Conservation (phyloP, 2,113 vertebrate genomes). For the Patagioenas fasciata region DNA sequence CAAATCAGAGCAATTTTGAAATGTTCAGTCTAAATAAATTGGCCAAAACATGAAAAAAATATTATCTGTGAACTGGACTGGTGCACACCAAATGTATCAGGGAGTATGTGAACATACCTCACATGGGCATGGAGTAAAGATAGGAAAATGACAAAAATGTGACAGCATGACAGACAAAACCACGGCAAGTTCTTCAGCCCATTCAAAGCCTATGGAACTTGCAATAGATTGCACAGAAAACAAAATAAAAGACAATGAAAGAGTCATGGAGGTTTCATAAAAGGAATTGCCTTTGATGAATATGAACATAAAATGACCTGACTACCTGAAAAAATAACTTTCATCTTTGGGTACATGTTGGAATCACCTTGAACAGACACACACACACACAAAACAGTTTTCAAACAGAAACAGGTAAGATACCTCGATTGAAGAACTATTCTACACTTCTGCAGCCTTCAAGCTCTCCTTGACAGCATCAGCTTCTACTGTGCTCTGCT, state of each 20-base stretch:
- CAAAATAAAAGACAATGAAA: neutral
- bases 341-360: neutral
- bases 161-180: neutral
- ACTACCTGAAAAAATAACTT: neutral
- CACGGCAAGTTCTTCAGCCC: neutral
- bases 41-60: neutral
- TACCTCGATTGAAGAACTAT: neutral
- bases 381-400: neutral
- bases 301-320: neutral
- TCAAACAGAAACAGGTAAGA: neutral
- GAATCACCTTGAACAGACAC: neutral
- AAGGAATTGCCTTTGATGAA: neutral
- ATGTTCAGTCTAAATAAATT: neutral
- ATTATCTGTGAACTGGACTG: neutral
- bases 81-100: neutral
- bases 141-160: neutral
- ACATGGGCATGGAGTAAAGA: neutral
- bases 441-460: neutral
- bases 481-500: neutral
- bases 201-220: neutral
- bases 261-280: neutral
- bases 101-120: neutral
- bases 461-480: neutral
- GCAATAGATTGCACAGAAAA: neutral
- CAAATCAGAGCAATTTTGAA: neutral